phyloP scores from a whole-genome alignment of 2,888 invertebrate genomes.

The Strigamia crassipes region DNA sequence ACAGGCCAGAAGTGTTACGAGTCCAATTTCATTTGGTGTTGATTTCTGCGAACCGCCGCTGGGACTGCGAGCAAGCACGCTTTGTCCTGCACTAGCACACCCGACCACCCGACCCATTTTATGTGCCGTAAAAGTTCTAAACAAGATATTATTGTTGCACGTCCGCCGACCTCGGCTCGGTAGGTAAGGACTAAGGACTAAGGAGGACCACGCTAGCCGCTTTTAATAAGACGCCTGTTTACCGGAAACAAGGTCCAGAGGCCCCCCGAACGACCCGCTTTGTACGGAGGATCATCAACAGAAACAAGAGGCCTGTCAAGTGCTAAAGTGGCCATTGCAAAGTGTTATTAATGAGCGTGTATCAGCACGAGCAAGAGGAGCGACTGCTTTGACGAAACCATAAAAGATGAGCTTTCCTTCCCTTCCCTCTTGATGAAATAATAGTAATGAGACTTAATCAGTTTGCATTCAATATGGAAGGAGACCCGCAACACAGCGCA shows the following conservation, averaged over 20 bases:
- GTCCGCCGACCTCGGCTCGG: neutral
- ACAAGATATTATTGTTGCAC: conserved; percentile 35
- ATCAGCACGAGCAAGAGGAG: neutral
- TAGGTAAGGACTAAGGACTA: too few relatives aligned
- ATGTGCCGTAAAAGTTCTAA: conserved; percentile 42
- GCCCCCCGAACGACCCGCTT: neutral
- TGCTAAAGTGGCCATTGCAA: neutral
- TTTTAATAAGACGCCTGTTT: conserved; percentile 25
- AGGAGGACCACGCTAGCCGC: neutral
- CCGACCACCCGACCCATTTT: neutral
- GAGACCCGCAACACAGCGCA: too few relatives aligned
- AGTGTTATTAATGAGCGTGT: conserved; percentile 3
- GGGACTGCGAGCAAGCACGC: neutral
- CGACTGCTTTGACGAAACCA: neutral
- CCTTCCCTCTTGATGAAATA: neutral
- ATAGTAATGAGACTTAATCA: neutral
- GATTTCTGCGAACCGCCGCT: conserved; percentile 18
- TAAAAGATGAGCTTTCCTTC: neutral
- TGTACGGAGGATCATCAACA: neutral
- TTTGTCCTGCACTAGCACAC: neutral
- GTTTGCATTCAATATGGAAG: neutral
- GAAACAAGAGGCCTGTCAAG: conserved; percentile 21
- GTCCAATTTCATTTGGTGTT: conserved; percentile 39
- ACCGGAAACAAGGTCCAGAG: neutral
- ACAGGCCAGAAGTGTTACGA: conserved; percentile 37